Percentiles rank a stretch among this genome's conserved stretches.
phyloP scores from a whole-genome alignment of 2,113 vertebrate species.

The Gallinago paraguaiae region DNA sequence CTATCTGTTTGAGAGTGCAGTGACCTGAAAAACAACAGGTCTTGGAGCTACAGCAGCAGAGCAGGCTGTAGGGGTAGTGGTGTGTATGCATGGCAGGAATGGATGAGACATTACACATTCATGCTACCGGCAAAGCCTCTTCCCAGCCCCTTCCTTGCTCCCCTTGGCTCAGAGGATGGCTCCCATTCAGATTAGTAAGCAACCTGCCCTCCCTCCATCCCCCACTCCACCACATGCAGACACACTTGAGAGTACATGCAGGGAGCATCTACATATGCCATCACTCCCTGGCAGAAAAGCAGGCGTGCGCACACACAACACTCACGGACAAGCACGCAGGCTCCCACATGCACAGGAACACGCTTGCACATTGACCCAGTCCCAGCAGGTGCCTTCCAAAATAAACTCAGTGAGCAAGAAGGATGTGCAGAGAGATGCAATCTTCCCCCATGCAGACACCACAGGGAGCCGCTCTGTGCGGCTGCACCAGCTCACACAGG shows the following conservation, averaged over 20 bases:
- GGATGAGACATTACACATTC: not conserved
- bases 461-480: not conserved
- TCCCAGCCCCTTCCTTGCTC: not conserved
- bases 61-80: constrained; percentile 40
- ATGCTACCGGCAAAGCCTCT: not conserved
- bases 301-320: not conserved
- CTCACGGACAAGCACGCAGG: not conserved
- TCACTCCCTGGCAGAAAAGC: not conserved
- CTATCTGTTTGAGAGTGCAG: constrained; percentile 76
- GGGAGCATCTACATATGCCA: fast-evolving
- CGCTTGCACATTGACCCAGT: not conserved
- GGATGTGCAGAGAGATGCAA: not conserved
- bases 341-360: not conserved
- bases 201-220: not conserved
- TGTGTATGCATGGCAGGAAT: not conserved
- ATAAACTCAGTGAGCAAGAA: not conserved
- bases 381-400: not conserved
- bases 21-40: constrained; percentile 87
- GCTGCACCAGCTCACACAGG: not conserved
- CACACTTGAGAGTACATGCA: not conserved
- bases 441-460: not conserved
- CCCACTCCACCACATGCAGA: not conserved
- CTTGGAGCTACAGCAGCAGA: constrained; percentile 59
- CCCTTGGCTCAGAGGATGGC: not conserved
- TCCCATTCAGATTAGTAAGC: not conserved